Evolutionary conservation across 2,113 vertebrate species (phyloP).

Genomic region (Psammodynastes pulverulentus): DNA sequence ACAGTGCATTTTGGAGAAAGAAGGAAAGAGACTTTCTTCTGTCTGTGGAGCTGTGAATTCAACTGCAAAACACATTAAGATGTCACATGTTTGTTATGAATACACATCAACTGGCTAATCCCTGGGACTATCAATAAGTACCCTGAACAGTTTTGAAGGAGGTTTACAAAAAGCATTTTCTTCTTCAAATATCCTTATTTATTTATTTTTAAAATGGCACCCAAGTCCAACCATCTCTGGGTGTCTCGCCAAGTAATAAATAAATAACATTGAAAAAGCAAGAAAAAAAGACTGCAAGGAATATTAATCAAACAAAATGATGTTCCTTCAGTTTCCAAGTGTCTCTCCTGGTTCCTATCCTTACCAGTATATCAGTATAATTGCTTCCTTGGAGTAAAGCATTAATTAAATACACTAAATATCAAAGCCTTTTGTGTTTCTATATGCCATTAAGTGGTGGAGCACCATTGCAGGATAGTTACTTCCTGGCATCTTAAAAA

Average conservation of each 20-base stretch:
- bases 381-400: slow-evolving; percentile 50
- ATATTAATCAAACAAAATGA: slow-evolving; percentile 19
- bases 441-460: slow-evolving; percentile 4
- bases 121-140: accelerated
- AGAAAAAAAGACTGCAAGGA: neutral
- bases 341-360: slow-evolving; percentile 21
- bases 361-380: slow-evolving; percentile 52
- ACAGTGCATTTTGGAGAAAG: neutral
- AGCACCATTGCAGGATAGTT: neutral
- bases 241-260: neutral
- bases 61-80: neutral
- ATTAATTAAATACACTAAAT: slow-evolving; percentile 52
- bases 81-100: neutral
- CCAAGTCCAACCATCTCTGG: neutral
- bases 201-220: neutral
- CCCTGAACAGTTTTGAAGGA: neutral
- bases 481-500: neutral
- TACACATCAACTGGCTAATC: accelerated
- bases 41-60: neutral
- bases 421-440: slow-evolving; percentile 52
- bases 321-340: neutral
- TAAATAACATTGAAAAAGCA: neutral
- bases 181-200: neutral
- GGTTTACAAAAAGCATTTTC: neutral
- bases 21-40: accelerated